Conservation (phyloP, 2,113 vertebrate species). For the Lamprotornis superbus region DNA sequence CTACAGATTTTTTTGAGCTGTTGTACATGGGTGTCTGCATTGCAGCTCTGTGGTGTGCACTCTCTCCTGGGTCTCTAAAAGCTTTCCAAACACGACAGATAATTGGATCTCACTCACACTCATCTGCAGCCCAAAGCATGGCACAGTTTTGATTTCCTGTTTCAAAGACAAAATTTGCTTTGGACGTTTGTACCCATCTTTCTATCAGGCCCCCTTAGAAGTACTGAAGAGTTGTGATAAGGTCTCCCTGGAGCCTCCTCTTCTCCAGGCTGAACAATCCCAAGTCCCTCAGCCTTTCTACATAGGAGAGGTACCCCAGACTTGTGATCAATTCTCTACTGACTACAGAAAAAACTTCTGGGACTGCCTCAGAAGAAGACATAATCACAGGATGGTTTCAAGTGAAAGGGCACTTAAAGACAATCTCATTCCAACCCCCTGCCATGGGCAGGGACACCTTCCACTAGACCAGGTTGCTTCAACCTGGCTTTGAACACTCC, state of each 20-base stretch:
- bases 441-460: not conserved
- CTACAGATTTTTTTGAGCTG: not conserved
- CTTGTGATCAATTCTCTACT: not conserved
- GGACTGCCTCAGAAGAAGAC: not conserved
- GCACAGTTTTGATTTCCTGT: not conserved
- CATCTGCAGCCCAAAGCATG: not conserved
- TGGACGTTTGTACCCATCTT: not conserved
- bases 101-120: not conserved
- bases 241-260: not conserved
- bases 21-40: not conserved
- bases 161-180: not conserved
- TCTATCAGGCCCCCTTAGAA: not conserved
- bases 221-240: not conserved
- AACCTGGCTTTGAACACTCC: not conserved
- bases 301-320: not conserved
- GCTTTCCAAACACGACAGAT: not conserved
- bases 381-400: not conserved
- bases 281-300: not conserved
- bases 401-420: not conserved
- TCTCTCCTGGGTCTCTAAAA: not conserved
- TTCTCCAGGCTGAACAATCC: not conserved
- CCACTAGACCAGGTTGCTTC: not conserved
- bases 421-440: not conserved
- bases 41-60: not conserved
- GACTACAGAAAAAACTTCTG: not conserved